Evolutionary conservation across 2,888 invertebrate species (phyloP).

Genomic region (Netelia virgata): DNA sequence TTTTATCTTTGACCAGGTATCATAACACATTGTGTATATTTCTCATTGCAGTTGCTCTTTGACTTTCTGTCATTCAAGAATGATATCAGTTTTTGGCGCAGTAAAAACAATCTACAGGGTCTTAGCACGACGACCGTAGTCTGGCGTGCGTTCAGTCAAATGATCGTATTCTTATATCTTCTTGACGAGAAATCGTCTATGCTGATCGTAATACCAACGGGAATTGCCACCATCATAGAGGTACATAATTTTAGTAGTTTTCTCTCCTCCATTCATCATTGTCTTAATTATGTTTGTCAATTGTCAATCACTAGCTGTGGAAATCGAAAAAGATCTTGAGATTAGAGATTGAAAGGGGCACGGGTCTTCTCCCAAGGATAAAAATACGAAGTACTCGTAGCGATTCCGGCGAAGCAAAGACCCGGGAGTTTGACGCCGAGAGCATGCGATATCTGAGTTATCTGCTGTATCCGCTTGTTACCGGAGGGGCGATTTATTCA

Average conservation of each 20-base stretch:
- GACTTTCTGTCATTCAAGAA: constrained; percentile 99
- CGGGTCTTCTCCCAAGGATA: constrained; percentile 81
- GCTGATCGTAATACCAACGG: constrained; percentile 94
- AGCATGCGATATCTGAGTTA: constrained; percentile 97
- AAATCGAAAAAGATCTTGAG: constrained; percentile 97
- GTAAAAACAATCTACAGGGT: constrained; percentile 94
- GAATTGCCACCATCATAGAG: constrained; percentile 95
- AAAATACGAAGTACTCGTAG: constrained; percentile 83
- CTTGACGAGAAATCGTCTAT: constrained; percentile 96
- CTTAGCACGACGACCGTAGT: constrained; percentile 95
- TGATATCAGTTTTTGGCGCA: constrained; percentile 97
- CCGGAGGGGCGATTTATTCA: constrained; percentile 95
- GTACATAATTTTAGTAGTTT: constrained; percentile 83
- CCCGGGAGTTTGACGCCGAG: constrained; percentile 95
- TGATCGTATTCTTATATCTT: constrained; percentile 96
- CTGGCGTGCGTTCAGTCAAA: constrained; percentile 97
- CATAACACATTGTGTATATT: background rate
- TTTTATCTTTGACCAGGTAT: background rate
- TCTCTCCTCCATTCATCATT: background rate
- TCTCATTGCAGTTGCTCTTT: constrained; percentile 92
- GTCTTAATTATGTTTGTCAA: background rate
- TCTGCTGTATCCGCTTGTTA: constrained; percentile 94
- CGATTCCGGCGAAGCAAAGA: constrained; percentile 90
- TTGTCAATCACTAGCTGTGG: constrained; percentile 90
- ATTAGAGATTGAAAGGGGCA: constrained; percentile 86